Evolutionary conservation across 1,140 invertebrate genomes (phyloP), one percentile per base, ranked within the genome.

Genomic region (Drosophila kanapiae): DNA sequence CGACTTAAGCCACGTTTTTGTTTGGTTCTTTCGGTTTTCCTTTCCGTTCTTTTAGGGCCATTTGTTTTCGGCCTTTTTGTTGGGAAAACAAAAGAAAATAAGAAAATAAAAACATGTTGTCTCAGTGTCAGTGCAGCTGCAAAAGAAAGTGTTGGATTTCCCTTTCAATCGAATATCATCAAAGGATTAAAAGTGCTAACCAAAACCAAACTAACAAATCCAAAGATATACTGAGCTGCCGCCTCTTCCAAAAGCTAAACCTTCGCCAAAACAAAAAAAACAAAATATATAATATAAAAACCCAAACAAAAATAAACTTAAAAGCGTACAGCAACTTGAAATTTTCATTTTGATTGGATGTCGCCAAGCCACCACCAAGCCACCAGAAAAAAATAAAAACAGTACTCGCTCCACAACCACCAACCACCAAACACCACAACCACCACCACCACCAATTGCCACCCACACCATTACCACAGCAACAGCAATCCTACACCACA

Each of bases 401-500:
- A 67, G 43, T 53, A 87, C 72, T 56, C 76, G 77, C 65, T 75
- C 70, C 63, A 70, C 49, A 37, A 67, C 60, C 45, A 80, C 70
- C 65, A 57, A 78, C 65, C 60, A 65, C 65, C 53, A 53, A 51
- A 49, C 0, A 16, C 49, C 49, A 51, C 49, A 42, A 71, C 71
- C 58, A 63, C 63, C 45, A 70, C 56, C 57, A 78, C 68, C 48
- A 80, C 63, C 77, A 65, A 49, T n/a, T 68, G 49, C 69, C 71
- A 78, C 57, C 75, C 75, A 78, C 75, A 77, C 49, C 82, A 84
- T 80, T 80, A 63, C 82, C 81, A 84, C 81, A 84, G 81, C 81
- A 78, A 82, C 81, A 85, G 75, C 57, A 77, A 77, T 80, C 81
- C 81, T 67, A 84, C 82, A 84, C 82, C 77, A 77, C 70, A 35